phyloP scores from a whole-genome alignment of 2,888 invertebrate genomes.

The Tenthredo scrophulariae region DNA sequence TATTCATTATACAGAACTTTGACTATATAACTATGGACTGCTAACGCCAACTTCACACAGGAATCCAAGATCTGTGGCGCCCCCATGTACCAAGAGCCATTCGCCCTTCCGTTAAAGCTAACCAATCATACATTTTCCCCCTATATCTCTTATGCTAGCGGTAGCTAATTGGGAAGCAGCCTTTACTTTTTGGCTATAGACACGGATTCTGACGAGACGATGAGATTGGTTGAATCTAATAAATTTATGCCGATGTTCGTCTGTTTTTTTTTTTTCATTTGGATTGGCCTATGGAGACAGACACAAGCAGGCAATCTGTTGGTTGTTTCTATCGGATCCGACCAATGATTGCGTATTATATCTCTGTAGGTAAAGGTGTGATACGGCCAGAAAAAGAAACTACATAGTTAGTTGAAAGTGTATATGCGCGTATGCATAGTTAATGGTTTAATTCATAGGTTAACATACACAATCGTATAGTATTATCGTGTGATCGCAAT shows the following conservation, averaged over 20 bases:
- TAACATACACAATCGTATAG: not conserved
- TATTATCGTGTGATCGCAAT: not conserved
- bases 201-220: not conserved
- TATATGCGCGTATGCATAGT: not conserved
- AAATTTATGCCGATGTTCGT: not conserved
- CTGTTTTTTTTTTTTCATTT: not conserved
- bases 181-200: not conserved
- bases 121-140: not conserved
- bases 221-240: not conserved
- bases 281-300: not conserved
- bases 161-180: not conserved
- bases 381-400: not conserved
- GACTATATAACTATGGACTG: too few relatives aligned
- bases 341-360: not conserved
- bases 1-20: not conserved
- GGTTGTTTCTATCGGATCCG: not conserved
- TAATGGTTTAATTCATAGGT: not conserved
- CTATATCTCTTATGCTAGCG: not conserved
- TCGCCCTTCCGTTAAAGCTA: not conserved
- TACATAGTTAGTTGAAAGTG: not conserved
- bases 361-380: not conserved
- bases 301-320: not conserved
- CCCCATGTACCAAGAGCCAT: too few relatives aligned
- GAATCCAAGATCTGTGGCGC: too few relatives aligned
- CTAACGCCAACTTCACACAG: too few relatives aligned